Evolutionary conservation across 2,797 vertebrate genomes (phyloP).

Genomic region (Chelidonichthys spinosus): DNA sequence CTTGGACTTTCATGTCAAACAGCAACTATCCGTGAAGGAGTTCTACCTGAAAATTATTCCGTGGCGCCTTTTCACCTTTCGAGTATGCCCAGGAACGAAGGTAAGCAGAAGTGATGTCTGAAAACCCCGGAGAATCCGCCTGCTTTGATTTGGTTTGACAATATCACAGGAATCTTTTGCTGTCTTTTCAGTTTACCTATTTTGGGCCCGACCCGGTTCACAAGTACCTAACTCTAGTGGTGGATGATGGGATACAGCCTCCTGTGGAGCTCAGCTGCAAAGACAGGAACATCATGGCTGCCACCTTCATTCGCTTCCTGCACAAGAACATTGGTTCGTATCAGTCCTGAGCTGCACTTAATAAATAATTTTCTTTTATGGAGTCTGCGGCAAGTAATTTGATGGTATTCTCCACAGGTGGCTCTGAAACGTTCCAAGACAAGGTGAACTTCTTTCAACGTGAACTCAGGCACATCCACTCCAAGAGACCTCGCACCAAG

Average conservation of each 20-base stretch:
- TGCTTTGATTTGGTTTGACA: not conserved
- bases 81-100: slow-evolving; percentile 99
- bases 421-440: slow-evolving; percentile 99
- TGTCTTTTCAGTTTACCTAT: slow-evolving; percentile 91
- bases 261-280: slow-evolving; percentile 99
- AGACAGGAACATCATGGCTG: slow-evolving; percentile 98
- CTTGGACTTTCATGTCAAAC: slow-evolving; percentile 47
- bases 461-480: slow-evolving; percentile 95
- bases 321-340: slow-evolving; percentile 98
- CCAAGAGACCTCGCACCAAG: slow-evolving; percentile 95
- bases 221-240: slow-evolving; percentile 94
- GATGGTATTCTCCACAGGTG: slow-evolving; percentile 82
- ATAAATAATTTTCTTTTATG: not conserved
- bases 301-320: slow-evolving; percentile 97
- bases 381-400: slow-evolving; percentile 12
- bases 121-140: not conserved
- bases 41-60: slow-evolving; percentile 99
- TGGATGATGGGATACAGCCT: slow-evolving; percentile 98
- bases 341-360: not conserved
- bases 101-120: slow-evolving; percentile 74
- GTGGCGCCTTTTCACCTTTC: slow-evolving; percentile 98
- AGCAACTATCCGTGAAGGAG: slow-evolving; percentile 99
- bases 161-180: not conserved
- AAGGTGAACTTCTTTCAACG: slow-evolving; percentile 98
- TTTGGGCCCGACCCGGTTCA: slow-evolving; percentile 95